Conservation (phyloP, 2,797 vertebrate species). For the Rhinella marina region DNA sequence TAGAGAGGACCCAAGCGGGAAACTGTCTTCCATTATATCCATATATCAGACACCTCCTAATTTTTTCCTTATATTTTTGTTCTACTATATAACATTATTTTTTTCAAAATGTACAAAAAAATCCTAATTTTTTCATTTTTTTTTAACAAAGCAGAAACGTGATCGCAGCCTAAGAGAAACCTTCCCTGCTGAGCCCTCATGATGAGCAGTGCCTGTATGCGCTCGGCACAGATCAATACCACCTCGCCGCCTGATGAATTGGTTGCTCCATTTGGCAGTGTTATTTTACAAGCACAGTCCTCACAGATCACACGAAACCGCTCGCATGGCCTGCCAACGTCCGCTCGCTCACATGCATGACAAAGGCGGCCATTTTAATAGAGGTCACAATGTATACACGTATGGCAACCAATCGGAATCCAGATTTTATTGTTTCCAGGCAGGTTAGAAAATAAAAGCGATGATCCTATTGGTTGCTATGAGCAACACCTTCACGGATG, state of each 20-base stretch:
- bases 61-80: no score
- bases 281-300: constrained; percentile 11
- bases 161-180: no score
- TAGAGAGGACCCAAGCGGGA: no score
- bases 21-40: no score
- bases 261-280: constrained; percentile 16
- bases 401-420: not conserved
- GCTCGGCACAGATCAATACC: constrained; percentile 25
- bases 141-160: no score
- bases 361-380: not conserved
- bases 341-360: not conserved
- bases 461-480: not conserved
- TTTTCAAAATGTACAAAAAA: no score
- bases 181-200: not conserved
- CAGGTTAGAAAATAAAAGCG: not conserved
- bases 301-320: not conserved
- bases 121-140: no score
- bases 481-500: not conserved
- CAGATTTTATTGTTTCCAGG: no score
- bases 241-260: constrained; percentile 19
- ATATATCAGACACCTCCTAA: no score
- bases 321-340: no score
- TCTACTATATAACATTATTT: no score
- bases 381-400: not conserved
- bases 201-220: not conserved